Percentiles rank a stretch among this genome's conserved stretches.
Conservation (phyloP, 2,888 invertebrate genomes). For the Troglohyphantes excavatus region DNA sequence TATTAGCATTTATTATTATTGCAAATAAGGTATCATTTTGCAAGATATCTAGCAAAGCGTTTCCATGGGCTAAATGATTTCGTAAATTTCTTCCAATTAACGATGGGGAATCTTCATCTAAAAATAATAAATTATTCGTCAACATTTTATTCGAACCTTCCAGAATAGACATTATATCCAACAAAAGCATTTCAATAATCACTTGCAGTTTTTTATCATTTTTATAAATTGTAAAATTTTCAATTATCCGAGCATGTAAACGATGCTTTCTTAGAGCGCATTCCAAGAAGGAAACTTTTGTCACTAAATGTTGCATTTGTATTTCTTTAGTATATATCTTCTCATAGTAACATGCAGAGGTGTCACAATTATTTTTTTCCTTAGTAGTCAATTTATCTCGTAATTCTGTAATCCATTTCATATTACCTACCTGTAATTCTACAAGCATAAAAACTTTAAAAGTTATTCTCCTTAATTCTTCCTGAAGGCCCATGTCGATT, state of each 20-base stretch:
- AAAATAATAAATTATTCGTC: neutral
- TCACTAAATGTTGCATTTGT: neutral
- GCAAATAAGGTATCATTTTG: neutral
- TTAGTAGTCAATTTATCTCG: neutral
- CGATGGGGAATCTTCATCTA: conserved; percentile 6
- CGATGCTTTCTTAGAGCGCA: neutral
- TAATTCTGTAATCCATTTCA: conserved; percentile 1
- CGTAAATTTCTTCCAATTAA: conserved; percentile 41
- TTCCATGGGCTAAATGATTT: conserved; percentile 57
- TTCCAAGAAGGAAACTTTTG: neutral
- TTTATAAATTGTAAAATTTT: conserved; percentile 9
- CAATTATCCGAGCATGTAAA: neutral
- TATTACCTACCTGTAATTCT: neutral
- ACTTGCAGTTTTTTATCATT: conserved; percentile 30
- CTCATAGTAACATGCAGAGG: neutral
- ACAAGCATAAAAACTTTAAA: neutral
- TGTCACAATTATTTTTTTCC: neutral
- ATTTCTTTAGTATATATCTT: neutral
- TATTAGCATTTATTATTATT: conserved; percentile 25
- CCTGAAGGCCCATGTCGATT: neutral
- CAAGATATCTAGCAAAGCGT: conserved; percentile 30
- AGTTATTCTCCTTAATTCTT: neutral
- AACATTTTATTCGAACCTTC: neutral
- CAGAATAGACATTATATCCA: conserved; percentile 49
- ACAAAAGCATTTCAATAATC: conserved; percentile 33